Conservation (phyloP, 2,888 invertebrate species). For the Noctua fimbriata region DNA sequence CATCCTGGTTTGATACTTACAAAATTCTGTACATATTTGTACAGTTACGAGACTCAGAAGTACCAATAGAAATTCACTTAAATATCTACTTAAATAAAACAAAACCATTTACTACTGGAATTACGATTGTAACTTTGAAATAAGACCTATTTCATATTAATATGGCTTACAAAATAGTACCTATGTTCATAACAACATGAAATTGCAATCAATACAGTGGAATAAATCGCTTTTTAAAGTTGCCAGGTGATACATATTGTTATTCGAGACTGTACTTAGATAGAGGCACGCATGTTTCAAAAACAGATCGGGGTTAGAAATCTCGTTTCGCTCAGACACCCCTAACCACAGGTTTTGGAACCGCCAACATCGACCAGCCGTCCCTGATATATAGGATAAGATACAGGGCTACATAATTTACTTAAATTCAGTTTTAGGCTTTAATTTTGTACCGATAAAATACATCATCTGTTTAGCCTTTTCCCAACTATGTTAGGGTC, state of each 20-base stretch:
- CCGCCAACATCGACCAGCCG: slow-evolving; percentile 42
- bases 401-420: neutral
- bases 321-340: slow-evolving; percentile 54
- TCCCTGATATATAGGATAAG: slow-evolving; percentile 18
- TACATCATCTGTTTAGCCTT: no score
- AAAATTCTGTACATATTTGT: neutral
- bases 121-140: neutral
- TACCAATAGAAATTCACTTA: neutral
- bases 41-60: neutral
- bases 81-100: neutral
- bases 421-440: neutral
- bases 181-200: neutral
- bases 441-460: neutral
- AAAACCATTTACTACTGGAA: neutral
- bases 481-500: no score
- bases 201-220: neutral
- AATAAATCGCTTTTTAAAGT: neutral
- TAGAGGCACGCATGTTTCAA: slow-evolving; percentile 31
- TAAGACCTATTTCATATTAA: neutral
- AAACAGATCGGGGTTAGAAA: slow-evolving; percentile 45
- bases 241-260: no score
- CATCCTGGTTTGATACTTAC: slow-evolving; percentile 1
- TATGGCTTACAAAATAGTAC: neutral
- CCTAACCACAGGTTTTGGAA: slow-evolving; percentile 60
- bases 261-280: neutral